Conservation (phyloP, 2,888 invertebrate genomes). For the Leptura quadrifasciata region DNA sequence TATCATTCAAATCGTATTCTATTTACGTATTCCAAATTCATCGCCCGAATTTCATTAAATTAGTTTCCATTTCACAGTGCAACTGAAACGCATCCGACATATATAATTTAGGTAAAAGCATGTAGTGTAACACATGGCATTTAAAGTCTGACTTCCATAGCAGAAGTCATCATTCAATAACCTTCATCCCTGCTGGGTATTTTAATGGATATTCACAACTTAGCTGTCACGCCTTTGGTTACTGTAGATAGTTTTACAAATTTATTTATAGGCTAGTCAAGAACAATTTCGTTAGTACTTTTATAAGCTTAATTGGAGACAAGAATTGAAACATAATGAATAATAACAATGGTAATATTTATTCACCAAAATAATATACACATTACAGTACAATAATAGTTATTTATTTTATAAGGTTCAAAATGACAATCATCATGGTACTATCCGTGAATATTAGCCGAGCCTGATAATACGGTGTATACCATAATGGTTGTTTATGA, state of each 20-base stretch:
- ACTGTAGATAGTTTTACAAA: not conserved
- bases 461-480: too few relatives aligned
- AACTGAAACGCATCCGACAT: constrained; percentile 25
- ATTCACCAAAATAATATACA: too few relatives aligned
- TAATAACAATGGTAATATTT: not conserved
- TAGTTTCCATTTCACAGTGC: constrained; percentile 24
- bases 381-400: too few relatives aligned
- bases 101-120: constrained; percentile 25
- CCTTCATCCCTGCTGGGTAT: constrained; percentile 1
- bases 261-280: too few relatives aligned
- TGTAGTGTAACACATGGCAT: constrained; percentile 27
- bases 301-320: too few relatives aligned
- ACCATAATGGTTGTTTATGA: too few relatives aligned
- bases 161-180: constrained; percentile 29
- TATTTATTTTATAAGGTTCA: too few relatives aligned
- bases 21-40: constrained; percentile 23
- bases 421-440: too few relatives aligned
- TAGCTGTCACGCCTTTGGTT: constrained; percentile 2
- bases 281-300: not conserved
- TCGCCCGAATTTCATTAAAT: constrained; percentile 36
- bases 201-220: constrained; percentile 13
- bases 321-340: too few relatives aligned
- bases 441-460: too few relatives aligned
- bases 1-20: not conserved
- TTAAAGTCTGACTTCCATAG: constrained; percentile 20